Conservation (phyloP, 2,888 invertebrate genomes). For the Acanthosoma haemorrhoidale region DNA sequence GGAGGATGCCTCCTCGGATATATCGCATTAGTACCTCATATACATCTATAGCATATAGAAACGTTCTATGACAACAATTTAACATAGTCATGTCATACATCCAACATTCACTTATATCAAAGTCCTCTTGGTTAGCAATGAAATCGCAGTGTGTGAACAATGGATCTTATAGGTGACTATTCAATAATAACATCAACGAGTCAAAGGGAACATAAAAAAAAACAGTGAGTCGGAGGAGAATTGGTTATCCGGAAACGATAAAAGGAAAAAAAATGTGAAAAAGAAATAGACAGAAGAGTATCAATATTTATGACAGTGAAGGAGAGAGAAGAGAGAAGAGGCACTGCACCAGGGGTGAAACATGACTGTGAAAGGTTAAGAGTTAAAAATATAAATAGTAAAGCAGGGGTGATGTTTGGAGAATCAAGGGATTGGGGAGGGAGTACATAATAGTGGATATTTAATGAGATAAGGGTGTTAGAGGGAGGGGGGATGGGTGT, state of each 20-base stretch:
- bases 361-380: slow-evolving; percentile 37
- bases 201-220: neutral
- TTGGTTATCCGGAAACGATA: no score
- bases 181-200: neutral
- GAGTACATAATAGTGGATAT: slow-evolving; percentile 33
- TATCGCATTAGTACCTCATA: no score
- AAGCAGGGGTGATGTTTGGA: slow-evolving; percentile 35
- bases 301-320: slow-evolving; percentile 23
- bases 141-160: no score
- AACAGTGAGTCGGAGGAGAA: neutral
- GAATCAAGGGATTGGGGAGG: slow-evolving; percentile 34
- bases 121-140: no score
- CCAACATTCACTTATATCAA: no score
- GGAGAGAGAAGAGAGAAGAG: slow-evolving; percentile 7
- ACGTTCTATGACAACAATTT: no score
- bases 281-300: slow-evolving; percentile 11
- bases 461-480: slow-evolving; percentile 38
- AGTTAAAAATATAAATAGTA: slow-evolving; percentile 41
- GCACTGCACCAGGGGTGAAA: slow-evolving; percentile 39
- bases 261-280: slow-evolving; percentile 3
- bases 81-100: no score
- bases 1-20: no score
- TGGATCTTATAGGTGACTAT: no score
- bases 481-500: slow-evolving; percentile 49
- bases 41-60: no score